A percentile compares a stretch with the other conserved stretches of the same genome.
These are phyloP conservation scores for Platysteira castanea DNA, from an alignment of 2,113 vertebrate species.

Conservation along the genomic window DNA sequence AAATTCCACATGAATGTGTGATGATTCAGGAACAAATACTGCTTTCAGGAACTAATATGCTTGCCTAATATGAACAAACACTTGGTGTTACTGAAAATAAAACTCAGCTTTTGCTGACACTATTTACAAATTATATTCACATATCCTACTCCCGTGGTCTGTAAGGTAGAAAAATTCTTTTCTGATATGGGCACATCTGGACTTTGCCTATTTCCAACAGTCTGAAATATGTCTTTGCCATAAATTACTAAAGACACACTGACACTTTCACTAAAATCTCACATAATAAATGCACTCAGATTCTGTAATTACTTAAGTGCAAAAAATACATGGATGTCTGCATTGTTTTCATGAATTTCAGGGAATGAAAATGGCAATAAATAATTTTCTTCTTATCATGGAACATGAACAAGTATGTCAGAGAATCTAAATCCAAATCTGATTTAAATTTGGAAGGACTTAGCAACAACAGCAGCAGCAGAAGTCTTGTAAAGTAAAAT, in stretches of 20 bases:
- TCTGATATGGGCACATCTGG: not conserved
- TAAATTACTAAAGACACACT: not conserved
- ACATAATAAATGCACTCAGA: not conserved
- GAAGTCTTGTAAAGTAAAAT: not conserved
- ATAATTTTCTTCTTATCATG: not conserved
- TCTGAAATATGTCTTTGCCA: not conserved
- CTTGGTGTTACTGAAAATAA: not conserved
- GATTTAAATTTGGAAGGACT: slow-evolving; percentile 16
- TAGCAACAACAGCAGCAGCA: not conserved
- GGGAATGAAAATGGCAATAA: not conserved
- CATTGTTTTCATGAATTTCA: not conserved
- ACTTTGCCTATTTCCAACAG: not conserved
- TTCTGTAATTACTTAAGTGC: not conserved
- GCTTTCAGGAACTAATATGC: not conserved
- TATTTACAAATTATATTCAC: not conserved
- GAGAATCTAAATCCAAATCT: not conserved
- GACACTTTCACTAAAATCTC: not conserved
- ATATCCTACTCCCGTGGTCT: not conserved
- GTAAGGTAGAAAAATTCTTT: not conserved
- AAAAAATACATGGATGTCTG: not conserved
- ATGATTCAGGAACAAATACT: not conserved
- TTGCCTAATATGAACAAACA: not conserved
- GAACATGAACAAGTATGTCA: not conserved
- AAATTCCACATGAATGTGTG: not conserved
- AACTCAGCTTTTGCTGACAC: not conserved